phyloP scores from a whole-genome alignment of 2,888 invertebrate species.

The Drosophila nr. medialis region DNA sequence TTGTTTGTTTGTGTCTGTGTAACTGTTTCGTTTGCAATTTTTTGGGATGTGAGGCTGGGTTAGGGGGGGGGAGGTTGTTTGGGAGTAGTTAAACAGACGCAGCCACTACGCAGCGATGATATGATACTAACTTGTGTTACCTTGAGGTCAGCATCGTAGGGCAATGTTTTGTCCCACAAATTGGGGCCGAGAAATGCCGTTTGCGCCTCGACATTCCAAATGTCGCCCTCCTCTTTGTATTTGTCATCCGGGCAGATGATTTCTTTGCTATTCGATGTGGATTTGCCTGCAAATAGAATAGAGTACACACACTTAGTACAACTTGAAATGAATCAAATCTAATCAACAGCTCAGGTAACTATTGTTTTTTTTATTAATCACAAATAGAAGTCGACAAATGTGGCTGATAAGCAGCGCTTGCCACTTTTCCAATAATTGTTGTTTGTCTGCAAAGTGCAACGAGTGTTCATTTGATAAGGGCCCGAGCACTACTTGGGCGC shows the following conservation, averaged over 20 bases:
- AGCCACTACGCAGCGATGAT: slow-evolving; percentile 82
- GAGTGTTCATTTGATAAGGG: slow-evolving; percentile 36
- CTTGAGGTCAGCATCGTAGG: slow-evolving; percentile 98
- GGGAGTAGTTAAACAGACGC: slow-evolving; percentile 57
- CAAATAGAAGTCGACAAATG: slow-evolving; percentile 23
- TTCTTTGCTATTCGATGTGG: slow-evolving; percentile 85
- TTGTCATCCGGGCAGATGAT: slow-evolving; percentile 86
- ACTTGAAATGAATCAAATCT: slow-evolving; percentile 18
- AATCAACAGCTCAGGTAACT: slow-evolving; percentile 22
- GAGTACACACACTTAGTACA: slow-evolving; percentile 8
- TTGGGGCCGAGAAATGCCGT: slow-evolving; percentile 98
- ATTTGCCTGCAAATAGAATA: slow-evolving; percentile 87
- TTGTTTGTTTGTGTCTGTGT: slow-evolving; percentile 12
- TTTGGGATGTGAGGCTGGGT: slow-evolving; percentile 14
- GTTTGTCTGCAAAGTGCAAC: slow-evolving; percentile 28
- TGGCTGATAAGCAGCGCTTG: slow-evolving; percentile 30
- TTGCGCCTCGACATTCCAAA: slow-evolving; percentile 96
- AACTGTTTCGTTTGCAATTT: slow-evolving; percentile 35
- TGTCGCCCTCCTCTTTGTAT: slow-evolving; percentile 93
- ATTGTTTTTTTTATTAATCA: slow-evolving; percentile 29
- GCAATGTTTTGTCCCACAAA: slow-evolving; percentile 97
- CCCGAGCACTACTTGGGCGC: slow-evolving; percentile 41
- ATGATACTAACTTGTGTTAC: slow-evolving; percentile 90
- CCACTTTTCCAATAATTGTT: slow-evolving; percentile 14
- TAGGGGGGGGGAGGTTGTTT: background rate